Percentiles rank a stretch among this genome's conserved stretches.
Conservation (phyloP, 1,140 invertebrate species). For the Orchestia grillus region DNA sequence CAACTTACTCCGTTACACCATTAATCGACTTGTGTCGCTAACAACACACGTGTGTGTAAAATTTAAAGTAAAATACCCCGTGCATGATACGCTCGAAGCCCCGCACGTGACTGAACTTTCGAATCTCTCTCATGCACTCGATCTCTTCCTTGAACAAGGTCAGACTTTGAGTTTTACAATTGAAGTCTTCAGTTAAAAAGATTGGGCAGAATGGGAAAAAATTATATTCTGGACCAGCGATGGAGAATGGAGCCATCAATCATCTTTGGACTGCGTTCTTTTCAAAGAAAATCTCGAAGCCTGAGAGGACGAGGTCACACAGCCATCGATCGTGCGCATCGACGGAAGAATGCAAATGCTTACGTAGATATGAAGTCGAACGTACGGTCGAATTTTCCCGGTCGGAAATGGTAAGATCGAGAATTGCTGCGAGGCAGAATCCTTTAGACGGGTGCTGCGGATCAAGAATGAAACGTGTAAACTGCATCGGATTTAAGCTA, state of each 20-base stretch:
- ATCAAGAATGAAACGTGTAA: no score
- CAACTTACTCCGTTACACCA: neutral
- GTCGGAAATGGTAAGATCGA: neutral
- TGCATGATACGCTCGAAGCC: neutral
- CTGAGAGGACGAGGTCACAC: neutral
- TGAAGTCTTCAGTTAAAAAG: neutral
- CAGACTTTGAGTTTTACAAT: neutral
- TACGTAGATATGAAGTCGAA: neutral
- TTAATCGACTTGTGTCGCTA: neutral
- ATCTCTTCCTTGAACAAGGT: neutral
- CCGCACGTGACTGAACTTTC: neutral
- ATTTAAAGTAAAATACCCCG: neutral
- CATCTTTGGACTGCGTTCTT: neutral
- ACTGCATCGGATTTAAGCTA: no score
- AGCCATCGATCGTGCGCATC: neutral
- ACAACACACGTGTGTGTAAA: neutral
- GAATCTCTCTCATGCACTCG: neutral
- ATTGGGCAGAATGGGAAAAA: neutral
- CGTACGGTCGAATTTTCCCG: neutral
- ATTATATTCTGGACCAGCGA: neutral
- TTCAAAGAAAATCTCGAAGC: conserved; percentile 8
- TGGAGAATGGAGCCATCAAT: neutral
- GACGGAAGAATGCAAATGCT: neutral
- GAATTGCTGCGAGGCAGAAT: neutral
- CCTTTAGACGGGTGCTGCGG: neutral